phyloP scores from a whole-genome alignment of 2,797 vertebrate genomes.

The Myotis pilosus region DNA sequence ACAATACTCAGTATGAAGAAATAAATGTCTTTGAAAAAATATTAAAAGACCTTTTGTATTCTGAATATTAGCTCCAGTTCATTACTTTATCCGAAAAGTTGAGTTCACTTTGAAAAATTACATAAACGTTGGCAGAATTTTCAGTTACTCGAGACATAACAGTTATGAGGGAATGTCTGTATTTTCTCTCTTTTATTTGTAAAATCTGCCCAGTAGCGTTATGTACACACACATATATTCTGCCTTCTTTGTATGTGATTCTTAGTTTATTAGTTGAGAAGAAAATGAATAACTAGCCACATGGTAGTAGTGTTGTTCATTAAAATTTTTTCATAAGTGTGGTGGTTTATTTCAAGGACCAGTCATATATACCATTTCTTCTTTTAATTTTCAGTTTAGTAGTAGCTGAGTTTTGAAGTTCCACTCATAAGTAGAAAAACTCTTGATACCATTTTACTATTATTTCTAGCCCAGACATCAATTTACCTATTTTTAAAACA shows the following conservation, averaged over 20 bases:
- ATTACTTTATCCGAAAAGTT: not conserved
- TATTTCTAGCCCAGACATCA: not conserved
- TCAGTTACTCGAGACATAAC: not conserved
- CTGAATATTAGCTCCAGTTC: not conserved
- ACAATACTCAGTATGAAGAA: not conserved
- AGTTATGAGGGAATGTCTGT: not conserved
- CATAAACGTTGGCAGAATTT: not conserved
- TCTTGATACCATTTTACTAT: not conserved
- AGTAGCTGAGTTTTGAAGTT: not conserved
- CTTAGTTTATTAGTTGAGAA: not conserved
- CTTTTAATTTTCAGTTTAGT: constrained; percentile 3
- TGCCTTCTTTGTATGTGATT: not conserved
- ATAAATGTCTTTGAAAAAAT: not conserved
- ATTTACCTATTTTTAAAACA: constrained; percentile 7
- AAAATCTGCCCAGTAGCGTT: not conserved
- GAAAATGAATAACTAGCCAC: not conserved
- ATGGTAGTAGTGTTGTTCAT: not conserved
- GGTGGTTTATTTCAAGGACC: not conserved
- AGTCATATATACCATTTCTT: not conserved
- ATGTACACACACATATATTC: not conserved
- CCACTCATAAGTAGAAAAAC: not conserved
- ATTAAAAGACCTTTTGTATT: not conserved
- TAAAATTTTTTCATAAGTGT: not conserved
- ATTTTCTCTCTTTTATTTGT: not conserved
- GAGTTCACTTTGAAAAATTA: not conserved